Evolutionary conservation across 2,888 invertebrate species (phyloP).

Genomic region (Cancer borealis): DNA sequence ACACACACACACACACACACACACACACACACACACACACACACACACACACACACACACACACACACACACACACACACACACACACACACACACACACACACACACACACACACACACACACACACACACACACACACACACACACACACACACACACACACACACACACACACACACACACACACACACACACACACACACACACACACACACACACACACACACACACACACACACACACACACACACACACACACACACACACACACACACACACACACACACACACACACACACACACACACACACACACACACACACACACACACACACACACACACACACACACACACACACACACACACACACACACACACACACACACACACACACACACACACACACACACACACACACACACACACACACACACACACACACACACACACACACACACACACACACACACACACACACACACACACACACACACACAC

Average conservation of each 20-base stretch:
- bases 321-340: constrained; percentile 44
- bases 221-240: constrained; percentile 43
- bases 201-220: constrained; percentile 42
- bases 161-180: constrained; percentile 42
- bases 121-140: constrained; percentile 42
- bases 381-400: constrained; percentile 42
- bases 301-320: constrained; percentile 42
- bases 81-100: constrained; percentile 46
- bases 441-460: constrained; percentile 46
- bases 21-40: constrained; percentile 42
- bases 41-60: constrained; percentile 43
- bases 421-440: constrained; percentile 45
- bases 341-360: constrained; percentile 42
- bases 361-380: constrained; percentile 42
- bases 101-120: constrained; percentile 46
- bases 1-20: constrained; percentile 42
- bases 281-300: constrained; percentile 46
- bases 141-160: constrained; percentile 44
- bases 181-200: constrained; percentile 42
- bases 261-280: constrained; percentile 46
- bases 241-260: constrained; percentile 45
- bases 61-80: constrained; percentile 45
- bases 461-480: constrained; percentile 25
- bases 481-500: neutral
- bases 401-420: constrained; percentile 43